These are phyloP conservation scores for Poeciliopsis gracilis DNA, from an alignment of 2,797 vertebrate species.

Conservation along the genomic window DNA sequence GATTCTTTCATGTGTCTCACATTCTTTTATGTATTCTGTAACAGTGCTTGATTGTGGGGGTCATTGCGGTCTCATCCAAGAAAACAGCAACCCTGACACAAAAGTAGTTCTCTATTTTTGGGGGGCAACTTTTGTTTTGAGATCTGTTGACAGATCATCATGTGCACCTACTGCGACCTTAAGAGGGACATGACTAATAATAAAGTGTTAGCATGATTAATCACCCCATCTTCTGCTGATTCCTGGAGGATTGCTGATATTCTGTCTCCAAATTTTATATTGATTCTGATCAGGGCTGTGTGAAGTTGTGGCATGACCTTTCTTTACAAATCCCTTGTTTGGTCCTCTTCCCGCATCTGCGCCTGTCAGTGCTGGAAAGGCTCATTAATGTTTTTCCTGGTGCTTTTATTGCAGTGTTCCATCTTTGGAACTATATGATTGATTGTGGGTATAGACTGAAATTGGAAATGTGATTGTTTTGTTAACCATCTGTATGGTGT, in stretches of 20 bases:
- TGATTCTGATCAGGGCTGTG: conserved; percentile 80
- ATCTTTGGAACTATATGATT: conserved; percentile 74
- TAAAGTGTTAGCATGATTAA: conserved; percentile 80
- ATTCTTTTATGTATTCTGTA: conserved; percentile 71
- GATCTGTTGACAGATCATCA: conserved; percentile 28
- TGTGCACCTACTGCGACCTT: conserved; percentile 47
- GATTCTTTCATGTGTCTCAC: conserved; percentile 73
- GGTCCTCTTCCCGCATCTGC: conserved; percentile 69
- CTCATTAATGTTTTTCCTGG: conserved; percentile 74
- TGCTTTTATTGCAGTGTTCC: conserved; percentile 73
- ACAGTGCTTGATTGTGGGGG: conserved; percentile 48
- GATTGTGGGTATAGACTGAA: conserved; percentile 74
- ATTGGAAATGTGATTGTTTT: conserved; percentile 80
- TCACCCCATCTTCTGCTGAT: conserved; percentile 72
- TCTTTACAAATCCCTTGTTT: conserved; percentile 70
- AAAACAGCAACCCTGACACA: conserved; percentile 41
- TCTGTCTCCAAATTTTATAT: conserved; percentile 79
- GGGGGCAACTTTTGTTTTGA: conserved; percentile 33
- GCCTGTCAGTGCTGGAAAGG: conserved; percentile 61
- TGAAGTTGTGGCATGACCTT: conserved; percentile 83
- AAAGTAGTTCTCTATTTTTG: conserved; percentile 37
- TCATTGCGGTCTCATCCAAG: conserved; percentile 58
- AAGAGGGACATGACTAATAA: conserved; percentile 66
- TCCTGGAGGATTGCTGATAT: conserved; percentile 77
- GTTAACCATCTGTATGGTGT: conserved; percentile 71